Base-by-base conservation (phyloP, 2,888 invertebrate genomes). In the Elgonia sp. region DNA sequence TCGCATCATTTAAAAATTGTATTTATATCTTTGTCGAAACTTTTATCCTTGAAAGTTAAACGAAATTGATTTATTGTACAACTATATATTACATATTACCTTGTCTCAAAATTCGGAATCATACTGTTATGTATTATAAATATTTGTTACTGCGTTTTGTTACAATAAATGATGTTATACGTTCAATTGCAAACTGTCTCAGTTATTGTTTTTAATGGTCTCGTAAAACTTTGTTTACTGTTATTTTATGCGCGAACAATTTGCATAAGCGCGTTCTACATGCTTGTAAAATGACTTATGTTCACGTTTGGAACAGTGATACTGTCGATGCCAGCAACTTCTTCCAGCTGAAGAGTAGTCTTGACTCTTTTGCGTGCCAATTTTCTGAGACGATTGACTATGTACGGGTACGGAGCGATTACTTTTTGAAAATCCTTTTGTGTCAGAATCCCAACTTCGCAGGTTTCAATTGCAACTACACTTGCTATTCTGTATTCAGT, bases 381-480 rank as follows among this genome's bases (percentile, higher is more conserved):
- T 67, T 93, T 93, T 82, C 93, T 92, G 14, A 95, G 90, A 20
- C 91, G 92, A 29, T 90, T 91, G 8, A 93, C 89, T 1, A 95
- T 79, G 75, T 95, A 93, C 0, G 95, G 94, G 92, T 94, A 94
- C 0, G 93, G 92, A 0, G 91, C 90, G 3, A 95, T 92, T 2
- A 93, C 92, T n/a, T 91, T 90, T 8, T 92, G 91, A 87, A 95
- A 95, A 84, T 95, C 94, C 20, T 90, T 91, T 53, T 95, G 93
- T 8, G 91, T 90, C 20, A 95, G 88, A 21, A 93, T 90, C 77
- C 94, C 94, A 50, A 95, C 89, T 86, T 95, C 95, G 84, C 95
- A 94, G 21, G 94, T 94, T 87, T 95, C 95, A 16, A 95, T 92
- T 0, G 95, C 95, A 1, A 95, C 89, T 4, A 95, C 94, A 10